Evolutionary conservation across 2,113 vertebrate species (phyloP), one percentile per base, ranked within the genome.

Genomic region (Steatornis caripensis): DNA sequence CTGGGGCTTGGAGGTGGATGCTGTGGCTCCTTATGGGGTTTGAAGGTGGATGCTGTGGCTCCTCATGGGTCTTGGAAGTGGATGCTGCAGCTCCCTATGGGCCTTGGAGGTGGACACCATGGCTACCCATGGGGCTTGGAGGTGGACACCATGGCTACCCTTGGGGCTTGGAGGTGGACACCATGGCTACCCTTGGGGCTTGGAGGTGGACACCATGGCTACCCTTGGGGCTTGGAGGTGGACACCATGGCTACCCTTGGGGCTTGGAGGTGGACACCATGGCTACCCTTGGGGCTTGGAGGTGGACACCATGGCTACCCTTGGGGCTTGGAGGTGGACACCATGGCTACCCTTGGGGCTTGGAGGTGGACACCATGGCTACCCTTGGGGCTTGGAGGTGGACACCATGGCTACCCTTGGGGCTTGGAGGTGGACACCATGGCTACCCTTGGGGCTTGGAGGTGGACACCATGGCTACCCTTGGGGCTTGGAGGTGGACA

Each of bases 231-330:
- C 5, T 76, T 34, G 15, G 30, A 57, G 70, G 39, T 54, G 26
- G 20, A 65, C 1, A 2, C 19, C 10, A 6, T 4, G 4, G n/a
- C 41, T 75, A 14, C 8, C 24, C 0, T 2, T 54, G 19, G 32
- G 29, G 19, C 5, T 76, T 34, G 15, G 30, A 57, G 70, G 39
- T 54, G 26, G 20, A 65, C 1, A 2, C 19, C 10, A 6, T 4
- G 4, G n/a, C 41, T 75, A 14, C 8, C 24, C 0, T 2, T 54
- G 19, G 32, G 29, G 19, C 5, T 76, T 34, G 15, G 30, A 57
- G 70, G 39, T 54, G 26, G 20, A 65, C 1, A 2, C 19, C 10
- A 6, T 4, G 4, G n/a, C 41, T 75, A 14, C 8, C 24, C 0
- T 2, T 54, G 19, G 32, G 29, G 19, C 5, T 76, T 34, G 15